Conservation (phyloP, 2,888 invertebrate species). For the Gonocerus acuteangulatus region DNA sequence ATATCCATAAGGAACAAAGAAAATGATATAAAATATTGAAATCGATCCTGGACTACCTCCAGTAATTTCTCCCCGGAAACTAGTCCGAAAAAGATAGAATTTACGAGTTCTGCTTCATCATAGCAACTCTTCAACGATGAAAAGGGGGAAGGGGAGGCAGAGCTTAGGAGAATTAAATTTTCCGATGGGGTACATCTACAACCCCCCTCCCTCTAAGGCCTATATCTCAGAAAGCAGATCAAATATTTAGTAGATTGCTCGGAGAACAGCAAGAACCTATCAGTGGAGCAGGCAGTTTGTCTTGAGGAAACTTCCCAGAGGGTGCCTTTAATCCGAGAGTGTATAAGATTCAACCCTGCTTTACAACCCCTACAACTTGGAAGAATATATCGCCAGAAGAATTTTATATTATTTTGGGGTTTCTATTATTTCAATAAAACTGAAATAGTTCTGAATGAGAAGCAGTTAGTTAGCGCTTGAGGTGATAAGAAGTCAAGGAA, state of each 20-base stretch:
- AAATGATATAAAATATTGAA: no score
- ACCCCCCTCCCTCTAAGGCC: not conserved
- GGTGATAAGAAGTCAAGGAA: no score
- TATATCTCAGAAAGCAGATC: not conserved
- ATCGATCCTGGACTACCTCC: not conserved
- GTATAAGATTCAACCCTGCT: no score
- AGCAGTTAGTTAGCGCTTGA: no score
- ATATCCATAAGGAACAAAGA: no score
- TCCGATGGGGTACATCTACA: not conserved
- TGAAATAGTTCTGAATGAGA: no score
- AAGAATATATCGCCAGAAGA: no score
- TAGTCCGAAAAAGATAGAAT: conserved; percentile 7
- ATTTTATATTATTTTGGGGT: no score
- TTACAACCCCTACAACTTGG: no score
- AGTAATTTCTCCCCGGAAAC: conserved; percentile 1
- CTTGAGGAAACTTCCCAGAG: not conserved
- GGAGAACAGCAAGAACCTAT: not conserved
- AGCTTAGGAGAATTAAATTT: not conserved
- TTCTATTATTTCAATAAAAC: no score
- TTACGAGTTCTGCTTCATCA: conserved; percentile 17
- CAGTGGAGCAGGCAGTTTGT: not conserved
- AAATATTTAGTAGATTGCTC: not conserved
- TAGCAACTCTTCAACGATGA: not conserved
- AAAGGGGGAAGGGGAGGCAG: not conserved
- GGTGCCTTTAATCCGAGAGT: no score